Evolutionary conservation across 2,797 vertebrate genomes (phyloP).

Genomic region (Phylloscopus collybita): DNA sequence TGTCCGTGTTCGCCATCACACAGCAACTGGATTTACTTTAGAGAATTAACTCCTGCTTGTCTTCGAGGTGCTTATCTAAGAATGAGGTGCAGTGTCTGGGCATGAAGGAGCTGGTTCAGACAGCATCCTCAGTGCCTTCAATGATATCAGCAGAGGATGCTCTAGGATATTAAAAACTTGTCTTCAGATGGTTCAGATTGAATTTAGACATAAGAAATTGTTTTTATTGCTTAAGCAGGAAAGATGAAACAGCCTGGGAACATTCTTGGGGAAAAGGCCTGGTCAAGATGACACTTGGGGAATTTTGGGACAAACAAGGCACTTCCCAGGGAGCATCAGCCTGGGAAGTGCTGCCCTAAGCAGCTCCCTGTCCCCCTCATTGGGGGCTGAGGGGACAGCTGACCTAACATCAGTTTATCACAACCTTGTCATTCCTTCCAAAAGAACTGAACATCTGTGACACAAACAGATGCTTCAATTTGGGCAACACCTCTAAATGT

Average conservation of each 20-base stretch:
- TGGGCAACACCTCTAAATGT: not conserved
- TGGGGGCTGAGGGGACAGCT: not conserved
- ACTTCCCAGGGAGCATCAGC: not conserved
- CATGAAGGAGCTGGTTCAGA: not conserved
- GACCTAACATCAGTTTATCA: not conserved
- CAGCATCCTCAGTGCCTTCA: not conserved
- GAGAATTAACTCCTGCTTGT: not conserved
- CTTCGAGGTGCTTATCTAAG: not conserved
- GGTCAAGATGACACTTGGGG: not conserved
- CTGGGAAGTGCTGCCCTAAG: not conserved
- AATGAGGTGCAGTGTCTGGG: not conserved
- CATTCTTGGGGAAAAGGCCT: not conserved
- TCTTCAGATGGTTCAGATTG: not conserved
- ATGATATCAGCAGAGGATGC: not conserved
- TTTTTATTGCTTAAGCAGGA: not conserved
- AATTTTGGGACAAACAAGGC: not conserved
- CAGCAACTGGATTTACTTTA: not conserved
- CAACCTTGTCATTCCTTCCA: not conserved
- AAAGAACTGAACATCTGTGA: not conserved
- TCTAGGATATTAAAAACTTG: not conserved
- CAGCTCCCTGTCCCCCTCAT: not conserved
- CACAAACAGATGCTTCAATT: not conserved
- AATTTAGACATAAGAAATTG: not conserved
- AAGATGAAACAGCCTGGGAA: not conserved
- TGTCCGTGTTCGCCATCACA: constrained; percentile 60